A percentile compares a stretch with the other conserved stretches of the same genome.
Evolutionary conservation across 2,113 vertebrate genomes (phyloP).

Genomic region (Dromaius novaehollandiae): DNA sequence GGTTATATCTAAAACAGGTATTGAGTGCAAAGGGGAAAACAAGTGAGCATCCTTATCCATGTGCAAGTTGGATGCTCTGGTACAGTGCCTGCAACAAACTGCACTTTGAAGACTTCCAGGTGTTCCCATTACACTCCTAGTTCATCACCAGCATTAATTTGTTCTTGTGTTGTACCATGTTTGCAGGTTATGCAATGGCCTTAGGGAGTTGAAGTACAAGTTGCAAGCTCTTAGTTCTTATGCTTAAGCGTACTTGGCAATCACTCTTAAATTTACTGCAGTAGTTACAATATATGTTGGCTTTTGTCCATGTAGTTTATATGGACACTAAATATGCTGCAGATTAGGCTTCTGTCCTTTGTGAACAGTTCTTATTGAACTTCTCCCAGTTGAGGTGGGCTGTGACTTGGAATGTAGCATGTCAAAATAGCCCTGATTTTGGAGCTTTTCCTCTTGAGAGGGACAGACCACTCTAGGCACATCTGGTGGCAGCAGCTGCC

Average conservation of each 20-base stretch:
- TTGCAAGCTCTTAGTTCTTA: neutral
- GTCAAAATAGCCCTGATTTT: neutral
- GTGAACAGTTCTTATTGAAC: neutral
- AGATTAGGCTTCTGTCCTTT: neutral
- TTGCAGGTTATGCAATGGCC: conserved; percentile 44
- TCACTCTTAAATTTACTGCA: neutral
- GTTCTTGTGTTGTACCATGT: conserved; percentile 26
- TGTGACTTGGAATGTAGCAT: neutral
- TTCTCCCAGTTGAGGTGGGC: neutral
- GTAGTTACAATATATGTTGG: conserved; percentile 23
- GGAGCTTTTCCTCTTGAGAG: neutral
- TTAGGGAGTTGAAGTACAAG: neutral
- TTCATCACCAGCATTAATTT: conserved; percentile 40
- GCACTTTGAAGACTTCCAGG: conserved; percentile 16
- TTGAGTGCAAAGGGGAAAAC: neutral
- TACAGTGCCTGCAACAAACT: neutral
- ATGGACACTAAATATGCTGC: neutral
- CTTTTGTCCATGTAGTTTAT: conserved; percentile 13
- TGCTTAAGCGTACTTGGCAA: conserved; percentile 24
- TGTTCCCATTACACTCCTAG: neutral
- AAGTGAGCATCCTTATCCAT: neutral
- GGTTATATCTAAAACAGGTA: neutral
- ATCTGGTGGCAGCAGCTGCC: neutral
- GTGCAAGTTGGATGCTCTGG: neutral
- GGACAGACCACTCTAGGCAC: neutral